A percentile compares a stretch with the other conserved stretches of the same genome.
These are phyloP conservation scores for Nyctereutes procyonoides DNA, from an alignment of 2,113 vertebrate species.

Conservation along the genomic window DNA sequence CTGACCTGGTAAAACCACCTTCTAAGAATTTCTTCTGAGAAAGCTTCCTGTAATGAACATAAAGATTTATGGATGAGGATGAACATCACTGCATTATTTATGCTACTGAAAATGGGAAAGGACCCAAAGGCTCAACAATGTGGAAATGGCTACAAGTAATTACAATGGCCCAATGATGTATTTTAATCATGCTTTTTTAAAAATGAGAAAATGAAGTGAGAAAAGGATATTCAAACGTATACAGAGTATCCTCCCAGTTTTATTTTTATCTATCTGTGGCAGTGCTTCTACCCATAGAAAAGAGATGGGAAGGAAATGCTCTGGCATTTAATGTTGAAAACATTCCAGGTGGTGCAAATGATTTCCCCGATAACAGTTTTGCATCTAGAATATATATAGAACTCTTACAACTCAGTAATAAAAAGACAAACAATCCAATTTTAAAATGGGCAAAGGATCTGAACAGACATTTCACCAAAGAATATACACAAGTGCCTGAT, in stretches of 20 bases:
- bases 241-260: neutral
- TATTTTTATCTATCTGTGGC: neutral
- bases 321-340: neutral
- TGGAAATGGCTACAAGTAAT: neutral
- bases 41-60: neutral
- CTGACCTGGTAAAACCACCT: neutral
- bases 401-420: neutral
- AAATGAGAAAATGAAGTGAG: neutral
- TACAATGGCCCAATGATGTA: neutral
- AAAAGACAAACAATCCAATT: neutral
- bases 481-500: neutral
- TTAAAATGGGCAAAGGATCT: neutral
- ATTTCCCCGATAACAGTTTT: neutral
- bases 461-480: neutral
- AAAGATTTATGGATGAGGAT: neutral
- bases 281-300: neutral
- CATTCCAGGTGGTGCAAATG: neutral
- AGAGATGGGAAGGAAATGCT: neutral
- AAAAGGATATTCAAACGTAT: neutral
- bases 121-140: neutral
- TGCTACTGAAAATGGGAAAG: neutral
- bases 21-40: constrained; percentile 56
- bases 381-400: neutral
- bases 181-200: neutral
- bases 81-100: neutral